Conservation (phyloP, 92 coral and sea anemone species). For the Phenganax marumi region DNA sequence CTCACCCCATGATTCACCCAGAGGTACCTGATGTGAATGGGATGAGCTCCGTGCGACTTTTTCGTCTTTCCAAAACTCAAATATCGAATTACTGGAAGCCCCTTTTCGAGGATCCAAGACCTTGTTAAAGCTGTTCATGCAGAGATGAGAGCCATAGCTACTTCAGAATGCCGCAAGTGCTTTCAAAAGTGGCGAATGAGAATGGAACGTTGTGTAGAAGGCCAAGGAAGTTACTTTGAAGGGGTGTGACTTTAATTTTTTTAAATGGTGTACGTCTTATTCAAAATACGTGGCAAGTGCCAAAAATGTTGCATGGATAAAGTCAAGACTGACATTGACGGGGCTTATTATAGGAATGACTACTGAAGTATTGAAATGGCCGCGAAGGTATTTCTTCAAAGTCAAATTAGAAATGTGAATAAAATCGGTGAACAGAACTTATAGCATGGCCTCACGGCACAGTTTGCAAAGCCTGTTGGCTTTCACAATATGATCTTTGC, state of each 20-base stretch:
- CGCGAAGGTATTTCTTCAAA: too few species aligned
- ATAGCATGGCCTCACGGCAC: too few species aligned
- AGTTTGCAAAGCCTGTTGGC: too few species aligned
- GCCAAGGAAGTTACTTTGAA: background rate
- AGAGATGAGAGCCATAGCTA: background rate
- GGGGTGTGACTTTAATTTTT: background rate
- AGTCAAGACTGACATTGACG: too few species aligned
- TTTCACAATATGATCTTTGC: too few species aligned
- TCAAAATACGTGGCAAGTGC: background rate
- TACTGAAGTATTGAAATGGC: too few species aligned
- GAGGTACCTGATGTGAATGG: background rate
- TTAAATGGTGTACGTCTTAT: background rate
- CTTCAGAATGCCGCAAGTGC: background rate
- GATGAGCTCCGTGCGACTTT: slow-evolving; percentile 20
- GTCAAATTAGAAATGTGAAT: too few species aligned
- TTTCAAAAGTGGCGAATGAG: background rate
- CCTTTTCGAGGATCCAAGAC: background rate
- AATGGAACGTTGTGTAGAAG: background rate
- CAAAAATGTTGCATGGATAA: too few species aligned
- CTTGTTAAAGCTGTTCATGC: slow-evolving; percentile 2
- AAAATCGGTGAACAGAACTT: too few species aligned
- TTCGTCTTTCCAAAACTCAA: slow-evolving; percentile 5
- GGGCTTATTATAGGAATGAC: too few species aligned
- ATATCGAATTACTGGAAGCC: background rate
- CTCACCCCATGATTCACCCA: too few species aligned